phyloP scores from a whole-genome alignment of 2,888 invertebrate genomes.

The Endotricha flammealis region DNA sequence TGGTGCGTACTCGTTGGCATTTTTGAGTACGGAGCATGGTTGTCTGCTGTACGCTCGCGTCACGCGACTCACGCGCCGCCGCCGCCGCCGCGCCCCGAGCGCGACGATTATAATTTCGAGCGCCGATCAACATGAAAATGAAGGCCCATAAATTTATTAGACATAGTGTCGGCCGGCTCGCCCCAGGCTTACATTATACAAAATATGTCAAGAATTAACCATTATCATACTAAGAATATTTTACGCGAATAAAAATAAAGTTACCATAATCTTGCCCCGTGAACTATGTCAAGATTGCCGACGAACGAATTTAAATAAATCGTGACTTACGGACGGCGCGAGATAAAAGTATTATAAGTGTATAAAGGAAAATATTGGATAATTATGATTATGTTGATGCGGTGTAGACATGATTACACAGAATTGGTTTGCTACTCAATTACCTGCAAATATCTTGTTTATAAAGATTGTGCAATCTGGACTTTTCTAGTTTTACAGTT shows the following conservation, averaged over 20 bases:
- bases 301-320: conserved; percentile 34
- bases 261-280: conserved; percentile 35
- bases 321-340: conserved; percentile 31
- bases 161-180: conserved; percentile 72
- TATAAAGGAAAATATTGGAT: neutral
- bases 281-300: conserved; percentile 38
- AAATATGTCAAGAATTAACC: conserved; percentile 76
- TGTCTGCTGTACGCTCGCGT: too few species aligned
- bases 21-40: too few species aligned
- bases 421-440: neutral
- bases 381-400: conserved; percentile 3
- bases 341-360: conserved; percentile 19
- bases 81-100: conserved; percentile 59
- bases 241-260: conserved; percentile 52
- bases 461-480: too few species aligned
- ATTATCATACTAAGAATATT: conserved; percentile 68
- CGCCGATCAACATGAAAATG: conserved; percentile 76
- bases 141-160: conserved; percentile 77
- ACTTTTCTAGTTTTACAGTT: too few species aligned
- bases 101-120: conserved; percentile 74
- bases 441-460: neutral
- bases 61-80: conserved; percentile 48
- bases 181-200: conserved; percentile 71
- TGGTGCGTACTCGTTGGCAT: too few species aligned
- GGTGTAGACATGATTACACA: neutral